Conservation (phyloP, 2,888 invertebrate species). For the Galerucella nymphaeae region DNA sequence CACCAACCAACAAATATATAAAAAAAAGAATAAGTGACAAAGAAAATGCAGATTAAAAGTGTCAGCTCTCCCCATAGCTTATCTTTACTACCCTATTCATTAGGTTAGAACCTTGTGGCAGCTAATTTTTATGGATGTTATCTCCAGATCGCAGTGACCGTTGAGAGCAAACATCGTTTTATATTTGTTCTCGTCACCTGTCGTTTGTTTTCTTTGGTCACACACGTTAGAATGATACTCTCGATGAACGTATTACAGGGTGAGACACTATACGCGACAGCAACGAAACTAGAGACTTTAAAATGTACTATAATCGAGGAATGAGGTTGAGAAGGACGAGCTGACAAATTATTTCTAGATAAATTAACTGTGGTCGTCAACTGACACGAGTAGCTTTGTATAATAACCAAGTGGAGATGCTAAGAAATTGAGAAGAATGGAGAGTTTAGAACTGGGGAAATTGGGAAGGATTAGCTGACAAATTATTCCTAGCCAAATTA, state of each 20-base stretch:
- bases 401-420: no score
- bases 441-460: no score
- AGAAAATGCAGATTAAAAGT: conserved; percentile 41
- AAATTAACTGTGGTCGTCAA: no score
- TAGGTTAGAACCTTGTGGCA: conserved; percentile 43
- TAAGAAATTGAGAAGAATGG: no score
- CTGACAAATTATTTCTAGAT: no score
- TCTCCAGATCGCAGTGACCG: conserved; percentile 45
- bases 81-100: conserved; percentile 45
- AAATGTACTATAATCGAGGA: no score
- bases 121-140: conserved; percentile 48
- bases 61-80: conserved; percentile 35
- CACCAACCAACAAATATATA: conserved; percentile 20
- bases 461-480: no score
- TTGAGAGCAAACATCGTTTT: conserved; percentile 51
- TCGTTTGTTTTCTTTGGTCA: conserved; percentile 37
- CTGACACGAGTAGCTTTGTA: no score
- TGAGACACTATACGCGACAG: neutral
- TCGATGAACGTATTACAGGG: conserved; percentile 2
- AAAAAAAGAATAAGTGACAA: conserved; percentile 15
- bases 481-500: no score
- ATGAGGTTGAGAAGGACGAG: no score
- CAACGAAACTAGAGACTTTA: no score
- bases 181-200: conserved; percentile 52
- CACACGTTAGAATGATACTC: conserved; percentile 6